Percentiles rank a stretch among this genome's conserved stretches.
phyloP scores from a whole-genome alignment of 2,113 vertebrate species.

The Andinoacara biseriatus region DNA sequence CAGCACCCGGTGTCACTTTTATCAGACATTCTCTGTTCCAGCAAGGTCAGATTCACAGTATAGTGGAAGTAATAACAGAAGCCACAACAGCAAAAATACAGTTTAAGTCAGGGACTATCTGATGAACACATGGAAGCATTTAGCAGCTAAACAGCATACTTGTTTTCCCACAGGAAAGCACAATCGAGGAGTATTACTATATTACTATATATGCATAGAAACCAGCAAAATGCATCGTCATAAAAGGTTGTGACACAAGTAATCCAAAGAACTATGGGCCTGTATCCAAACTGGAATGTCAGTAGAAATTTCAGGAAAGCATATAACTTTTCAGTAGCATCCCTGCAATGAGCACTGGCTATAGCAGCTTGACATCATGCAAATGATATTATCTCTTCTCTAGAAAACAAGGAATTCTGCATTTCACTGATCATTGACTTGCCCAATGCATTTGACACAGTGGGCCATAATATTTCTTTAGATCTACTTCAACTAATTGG shows the following conservation, averaged over 20 bases:
- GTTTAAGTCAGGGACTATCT: background rate
- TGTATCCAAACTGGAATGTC: background rate
- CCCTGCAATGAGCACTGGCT: background rate
- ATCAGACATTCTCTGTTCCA: background rate
- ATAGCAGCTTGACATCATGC: no score
- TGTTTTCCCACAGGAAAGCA: no score
- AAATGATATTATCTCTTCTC: background rate
- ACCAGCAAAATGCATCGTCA: background rate
- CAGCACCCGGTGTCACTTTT: background rate
- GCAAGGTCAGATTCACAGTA: background rate
- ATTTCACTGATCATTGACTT: background rate
- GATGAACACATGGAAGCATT: background rate
- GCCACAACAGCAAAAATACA: rapidly evolving
- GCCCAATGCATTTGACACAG: background rate
- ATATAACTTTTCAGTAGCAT: background rate
- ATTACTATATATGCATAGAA: background rate
- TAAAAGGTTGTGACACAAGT: background rate
- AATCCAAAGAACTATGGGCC: background rate
- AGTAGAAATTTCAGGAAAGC: background rate
- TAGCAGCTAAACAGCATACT: background rate
- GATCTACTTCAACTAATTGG: background rate
- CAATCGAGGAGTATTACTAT: background rate
- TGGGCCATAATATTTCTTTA: background rate
- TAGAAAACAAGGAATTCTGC: background rate
- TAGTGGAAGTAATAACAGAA: background rate